A percentile compares a stretch with the other conserved stretches of the same genome.
These are phyloP conservation scores for Caloenas nicobarica DNA, from an alignment of 2,113 vertebrate genomes.

Conservation along the genomic window DNA sequence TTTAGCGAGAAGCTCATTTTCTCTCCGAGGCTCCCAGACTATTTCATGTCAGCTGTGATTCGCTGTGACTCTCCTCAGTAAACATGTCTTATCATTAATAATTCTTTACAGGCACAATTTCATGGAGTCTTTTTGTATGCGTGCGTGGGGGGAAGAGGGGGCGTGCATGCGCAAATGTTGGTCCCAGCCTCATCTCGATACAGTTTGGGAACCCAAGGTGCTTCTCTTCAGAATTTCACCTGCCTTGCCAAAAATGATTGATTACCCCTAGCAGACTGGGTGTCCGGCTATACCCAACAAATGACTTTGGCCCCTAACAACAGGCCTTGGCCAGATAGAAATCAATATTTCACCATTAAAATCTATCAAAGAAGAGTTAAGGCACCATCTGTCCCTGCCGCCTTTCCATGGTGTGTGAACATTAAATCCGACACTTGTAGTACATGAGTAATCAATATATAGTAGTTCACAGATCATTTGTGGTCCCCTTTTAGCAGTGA, in stretches of 20 bases:
- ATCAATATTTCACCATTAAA: slow-evolving; percentile 99
- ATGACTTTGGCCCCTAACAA: slow-evolving; percentile 96
- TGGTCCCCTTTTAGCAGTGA: slow-evolving; percentile 96
- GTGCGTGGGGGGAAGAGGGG: background rate
- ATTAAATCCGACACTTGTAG: slow-evolving; percentile 99
- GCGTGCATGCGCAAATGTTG: slow-evolving; percentile 40
- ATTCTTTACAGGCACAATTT: slow-evolving; percentile 81
- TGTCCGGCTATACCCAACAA: slow-evolving; percentile 98
- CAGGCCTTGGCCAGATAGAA: slow-evolving; percentile 99
- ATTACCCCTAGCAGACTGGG: slow-evolving; percentile 84
- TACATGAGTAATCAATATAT: slow-evolving; percentile 98
- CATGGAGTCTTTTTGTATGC: slow-evolving; percentile 59
- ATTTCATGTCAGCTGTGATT: slow-evolving; percentile 89
- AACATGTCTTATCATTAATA: slow-evolving; percentile 94
- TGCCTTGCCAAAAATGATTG: slow-evolving; percentile 94
- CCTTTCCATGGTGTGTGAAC: slow-evolving; percentile 90
- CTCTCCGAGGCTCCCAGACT: slow-evolving; percentile 79
- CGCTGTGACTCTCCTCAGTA: slow-evolving; percentile 87
- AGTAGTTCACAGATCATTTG: slow-evolving; percentile 98
- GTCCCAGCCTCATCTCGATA: slow-evolving; percentile 71
- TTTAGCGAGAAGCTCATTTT: slow-evolving; percentile 90
- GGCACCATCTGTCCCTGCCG: slow-evolving; percentile 94
- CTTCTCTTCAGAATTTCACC: slow-evolving; percentile 81
- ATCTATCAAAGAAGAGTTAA: slow-evolving; percentile 99
- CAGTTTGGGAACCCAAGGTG: slow-evolving; percentile 82